Base-by-base conservation (phyloP, 2,797 vertebrate genomes). In the Chloroceryle inda region DNA sequence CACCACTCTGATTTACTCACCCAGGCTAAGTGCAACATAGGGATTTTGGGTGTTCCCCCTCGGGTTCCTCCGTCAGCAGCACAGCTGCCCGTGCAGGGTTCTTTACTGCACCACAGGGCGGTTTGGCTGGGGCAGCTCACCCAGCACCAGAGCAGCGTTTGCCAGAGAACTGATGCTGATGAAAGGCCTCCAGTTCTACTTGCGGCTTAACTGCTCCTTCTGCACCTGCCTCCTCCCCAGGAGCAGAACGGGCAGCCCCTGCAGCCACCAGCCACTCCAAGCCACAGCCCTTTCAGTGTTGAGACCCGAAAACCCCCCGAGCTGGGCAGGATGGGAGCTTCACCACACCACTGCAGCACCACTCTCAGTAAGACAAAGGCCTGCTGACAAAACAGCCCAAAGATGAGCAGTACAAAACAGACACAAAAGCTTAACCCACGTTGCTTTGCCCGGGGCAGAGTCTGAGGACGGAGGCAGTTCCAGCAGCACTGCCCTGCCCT, bases 61-160 rank as follows among this genome's bases (percentile, higher is more conserved):
- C 5, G 0, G 40, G 16, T 9, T 85, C 40, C 59, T 71, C 85
- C 0, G 0, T 33, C 79, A 93, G 93, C 72, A 76, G 55, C 0
- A 0, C 73, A 50, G 56, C 53, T 64, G 69, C 26, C 18, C n/a
- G 0, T 3, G 1, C 14, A 1, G 0, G 42, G 21, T 8, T 38
- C 9, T 1, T 35, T n/a, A 0, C 59, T 0, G 4, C 24, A 17
- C 62, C 45, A 26, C 1, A 0, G 22, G 18, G 58, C 0, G 0
- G 44, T 50, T 31, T 53, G 44, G n/a, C 13, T 37, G 72, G 58
- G 33, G 47, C 66, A 79, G 76, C 42, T 86, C 64, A 44, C 27
- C 56, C 42, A 31, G 67, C 42, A 14, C 10, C 1, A 1, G 16
- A n/a, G 76, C 61, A 49, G 63, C 0, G 0, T 42, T 37, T 73